A percentile compares a stretch with the other conserved stretches of the same genome.
Evolutionary conservation across 1,140 invertebrate genomes (phyloP).

Genomic region (Paralvinella palmiformis): DNA sequence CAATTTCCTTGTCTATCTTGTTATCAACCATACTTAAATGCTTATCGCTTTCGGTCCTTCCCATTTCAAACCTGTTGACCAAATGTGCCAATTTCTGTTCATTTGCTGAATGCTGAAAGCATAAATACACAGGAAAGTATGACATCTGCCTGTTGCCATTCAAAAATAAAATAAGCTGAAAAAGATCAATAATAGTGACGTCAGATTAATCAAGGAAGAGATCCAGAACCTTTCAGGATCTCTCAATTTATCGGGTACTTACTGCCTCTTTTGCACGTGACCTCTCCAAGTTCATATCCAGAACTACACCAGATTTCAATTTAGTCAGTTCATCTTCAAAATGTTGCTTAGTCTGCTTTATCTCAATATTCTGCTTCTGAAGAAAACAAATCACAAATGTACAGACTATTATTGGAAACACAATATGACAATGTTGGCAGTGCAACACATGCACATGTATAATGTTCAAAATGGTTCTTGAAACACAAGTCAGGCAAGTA

Average conservation of each 20-base stretch:
- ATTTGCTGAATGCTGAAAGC: slow-evolving; percentile 37
- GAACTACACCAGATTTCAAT: slow-evolving; percentile 39
- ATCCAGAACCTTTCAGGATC: slow-evolving; percentile 1
- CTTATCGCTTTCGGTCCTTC: slow-evolving; percentile 14
- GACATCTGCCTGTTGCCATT: background rate
- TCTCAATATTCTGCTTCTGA: slow-evolving; percentile 40
- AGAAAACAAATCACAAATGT: too few relatives aligned
- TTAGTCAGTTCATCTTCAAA: slow-evolving; percentile 42
- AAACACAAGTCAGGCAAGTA: too few relatives aligned
- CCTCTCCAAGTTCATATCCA: slow-evolving; percentile 49
- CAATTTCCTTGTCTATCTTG: slow-evolving; percentile 45
- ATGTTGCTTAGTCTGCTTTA: slow-evolving; percentile 32
- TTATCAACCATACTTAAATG: slow-evolving; percentile 30
- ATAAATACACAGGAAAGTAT: slow-evolving; percentile 9
- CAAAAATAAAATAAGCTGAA: too few relatives aligned
- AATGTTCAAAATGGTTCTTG: too few relatives aligned
- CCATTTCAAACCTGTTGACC: slow-evolving; percentile 15
- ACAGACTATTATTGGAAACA: too few relatives aligned
- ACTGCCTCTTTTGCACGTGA: slow-evolving; percentile 45
- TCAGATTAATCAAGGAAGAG: slow-evolving; percentile 4
- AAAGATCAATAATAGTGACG: too few relatives aligned
- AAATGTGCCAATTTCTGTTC: slow-evolving; percentile 34
- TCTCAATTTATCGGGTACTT: slow-evolving; percentile 19
- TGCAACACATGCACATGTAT: too few relatives aligned
- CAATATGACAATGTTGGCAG: too few relatives aligned